A percentile compares a stretch with the other conserved stretches of the same genome.
phyloP scores from a whole-genome alignment of 35 echinoderm and acorn worm genomes.

The Nesometra sesokonis region DNA sequence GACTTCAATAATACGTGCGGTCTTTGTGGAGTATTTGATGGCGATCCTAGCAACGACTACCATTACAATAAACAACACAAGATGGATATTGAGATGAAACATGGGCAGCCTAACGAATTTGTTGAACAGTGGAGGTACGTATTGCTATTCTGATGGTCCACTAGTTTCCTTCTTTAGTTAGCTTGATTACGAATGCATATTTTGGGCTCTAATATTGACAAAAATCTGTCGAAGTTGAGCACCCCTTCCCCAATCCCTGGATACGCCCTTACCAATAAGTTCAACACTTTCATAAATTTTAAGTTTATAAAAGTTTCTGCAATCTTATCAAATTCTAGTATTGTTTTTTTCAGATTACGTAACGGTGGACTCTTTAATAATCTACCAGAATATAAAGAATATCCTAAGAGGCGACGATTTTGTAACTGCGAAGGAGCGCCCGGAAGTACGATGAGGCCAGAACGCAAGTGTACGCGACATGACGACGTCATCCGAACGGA shows the following conservation, averaged over 20 bases:
- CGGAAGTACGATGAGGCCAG: neutral
- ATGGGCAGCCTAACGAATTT: conserved; percentile 74
- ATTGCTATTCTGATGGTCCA: too few species aligned
- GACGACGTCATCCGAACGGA: conserved; percentile 38
- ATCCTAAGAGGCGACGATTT: conserved; percentile 35
- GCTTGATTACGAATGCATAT: too few species aligned
- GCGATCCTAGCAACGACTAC: conserved; percentile 78
- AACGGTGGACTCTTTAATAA: conserved; percentile 85
- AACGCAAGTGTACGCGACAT: conserved; percentile 21
- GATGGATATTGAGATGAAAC: conserved; percentile 18
- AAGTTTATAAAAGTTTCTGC: too few species aligned
- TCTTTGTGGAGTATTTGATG: conserved; percentile 85
- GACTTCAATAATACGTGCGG: conserved; percentile 78
- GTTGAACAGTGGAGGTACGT: conserved; percentile 88
- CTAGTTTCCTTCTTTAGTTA: too few species aligned
- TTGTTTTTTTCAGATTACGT: conserved; percentile 46
- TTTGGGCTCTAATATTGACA: too few species aligned
- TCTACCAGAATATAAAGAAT: conserved; percentile 37
- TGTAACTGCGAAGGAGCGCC: conserved; percentile 44
- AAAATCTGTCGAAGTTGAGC: too few species aligned
- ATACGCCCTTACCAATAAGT: too few species aligned
- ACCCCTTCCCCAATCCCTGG: too few species aligned
- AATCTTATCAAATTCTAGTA: too few species aligned
- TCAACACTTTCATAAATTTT: too few species aligned
- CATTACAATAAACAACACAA: conserved; percentile 29